Percentiles rank a stretch among this genome's conserved stretches.
Conservation (phyloP, 2,888 invertebrate species). For the Exephanes ischioxanthus region DNA sequence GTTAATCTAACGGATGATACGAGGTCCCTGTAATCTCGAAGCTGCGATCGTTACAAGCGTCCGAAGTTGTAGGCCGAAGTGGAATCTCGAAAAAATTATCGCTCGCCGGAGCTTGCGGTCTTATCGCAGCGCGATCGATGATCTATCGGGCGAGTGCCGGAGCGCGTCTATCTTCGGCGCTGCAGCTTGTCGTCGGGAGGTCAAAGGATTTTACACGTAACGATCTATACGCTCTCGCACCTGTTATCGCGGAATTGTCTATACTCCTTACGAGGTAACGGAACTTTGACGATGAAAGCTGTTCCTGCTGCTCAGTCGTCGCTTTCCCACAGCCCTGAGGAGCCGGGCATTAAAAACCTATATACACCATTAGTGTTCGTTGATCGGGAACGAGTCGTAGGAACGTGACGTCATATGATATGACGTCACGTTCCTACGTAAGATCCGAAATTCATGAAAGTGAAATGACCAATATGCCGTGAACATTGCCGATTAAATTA, state of each 20-base stretch:
- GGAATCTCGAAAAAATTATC: conserved; percentile 55
- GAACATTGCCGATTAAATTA: no score
- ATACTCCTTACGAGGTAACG: conserved; percentile 55
- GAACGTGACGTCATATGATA: no score
- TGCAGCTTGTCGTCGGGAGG: conserved; percentile 64
- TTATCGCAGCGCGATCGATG: conserved; percentile 65
- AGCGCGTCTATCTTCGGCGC: conserved; percentile 28
- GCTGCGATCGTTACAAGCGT: conserved; percentile 46
- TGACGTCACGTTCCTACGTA: no score
- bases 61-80: conserved; percentile 23
- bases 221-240: conserved; percentile 70
- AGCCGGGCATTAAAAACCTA: no score
- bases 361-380: no score
- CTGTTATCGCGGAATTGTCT: conserved; percentile 72
- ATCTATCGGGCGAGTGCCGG: conserved; percentile 57
- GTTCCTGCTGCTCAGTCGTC: conserved; percentile 31
- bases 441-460: no score
- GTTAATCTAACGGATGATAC: conserved; percentile 53
- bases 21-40: conserved; percentile 37
- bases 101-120: conserved; percentile 52
- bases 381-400: no score
- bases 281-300: conserved; percentile 42
- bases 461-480: no score
- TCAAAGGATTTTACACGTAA: conserved; percentile 75
- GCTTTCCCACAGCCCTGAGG: conserved; percentile 56